Percentiles rank a stretch among this genome's conserved stretches.
Evolutionary conservation across 2,113 vertebrate genomes (phyloP).

Genomic region (Irena cyanogastra): DNA sequence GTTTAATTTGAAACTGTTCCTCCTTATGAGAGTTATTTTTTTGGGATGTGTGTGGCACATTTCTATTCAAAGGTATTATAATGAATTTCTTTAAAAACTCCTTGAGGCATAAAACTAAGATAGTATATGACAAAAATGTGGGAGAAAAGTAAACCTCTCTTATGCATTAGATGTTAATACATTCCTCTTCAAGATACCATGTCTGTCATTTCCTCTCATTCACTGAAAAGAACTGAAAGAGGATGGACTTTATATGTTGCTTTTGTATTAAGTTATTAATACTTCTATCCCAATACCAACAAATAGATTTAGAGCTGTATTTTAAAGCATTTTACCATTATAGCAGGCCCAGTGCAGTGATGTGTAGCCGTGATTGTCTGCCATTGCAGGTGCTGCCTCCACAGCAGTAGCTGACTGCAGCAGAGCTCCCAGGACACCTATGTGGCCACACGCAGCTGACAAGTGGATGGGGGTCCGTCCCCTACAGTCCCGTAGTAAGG

Average conservation of each 20-base stretch:
- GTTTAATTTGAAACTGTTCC: background rate
- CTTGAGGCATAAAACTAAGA: background rate
- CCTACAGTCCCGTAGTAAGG: slow-evolving; percentile 85
- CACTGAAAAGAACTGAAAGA: background rate
- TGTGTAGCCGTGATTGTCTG: slow-evolving; percentile 95
- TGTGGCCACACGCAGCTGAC: slow-evolving; percentile 92
- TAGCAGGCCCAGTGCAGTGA: slow-evolving; percentile 99
- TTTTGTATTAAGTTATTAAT: background rate
- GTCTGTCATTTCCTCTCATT: background rate
- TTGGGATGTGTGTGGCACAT: background rate
- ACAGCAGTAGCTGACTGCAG: slow-evolving; percentile 85
- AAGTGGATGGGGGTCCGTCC: slow-evolving; percentile 92
- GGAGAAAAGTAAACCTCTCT: background rate
- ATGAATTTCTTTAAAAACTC: background rate
- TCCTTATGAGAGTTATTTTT: background rate
- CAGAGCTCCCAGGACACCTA: slow-evolving; percentile 90
- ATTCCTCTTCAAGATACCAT: background rate
- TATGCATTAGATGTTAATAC: background rate
- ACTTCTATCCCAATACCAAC: background rate
- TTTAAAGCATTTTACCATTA: slow-evolving; percentile 79
- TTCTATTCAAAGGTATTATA: background rate
- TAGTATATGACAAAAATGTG: background rate
- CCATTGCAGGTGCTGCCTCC: slow-evolving; percentile 80
- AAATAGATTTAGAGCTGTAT: background rate
- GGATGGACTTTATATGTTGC: background rate